Percentiles rank a stretch among this genome's conserved stretches.
Evolutionary conservation across 2,888 invertebrate species (phyloP).

Genomic region (Drosophila pseudotakahashii): DNA sequence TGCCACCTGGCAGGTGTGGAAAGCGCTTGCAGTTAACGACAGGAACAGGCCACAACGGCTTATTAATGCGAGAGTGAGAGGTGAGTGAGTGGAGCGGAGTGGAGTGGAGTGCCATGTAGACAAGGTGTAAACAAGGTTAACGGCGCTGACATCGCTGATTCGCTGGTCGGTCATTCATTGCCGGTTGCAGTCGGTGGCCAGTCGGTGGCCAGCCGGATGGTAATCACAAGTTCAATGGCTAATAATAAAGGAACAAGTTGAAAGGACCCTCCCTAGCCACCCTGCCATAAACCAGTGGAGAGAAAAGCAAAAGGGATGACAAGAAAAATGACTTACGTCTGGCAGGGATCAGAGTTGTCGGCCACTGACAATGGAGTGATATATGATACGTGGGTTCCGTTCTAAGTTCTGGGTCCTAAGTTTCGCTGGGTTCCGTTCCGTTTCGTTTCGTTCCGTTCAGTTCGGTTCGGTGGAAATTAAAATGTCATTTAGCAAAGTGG

Average conservation of each 20-base stretch:
- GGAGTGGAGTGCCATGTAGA: slow-evolving; percentile 53
- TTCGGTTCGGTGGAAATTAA: slow-evolving; percentile 31
- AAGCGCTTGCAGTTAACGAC: slow-evolving; percentile 46
- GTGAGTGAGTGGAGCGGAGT: no score
- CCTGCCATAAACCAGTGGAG: no score
- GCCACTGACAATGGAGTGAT: slow-evolving; percentile 54
- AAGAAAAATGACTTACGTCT: slow-evolving; percentile 61
- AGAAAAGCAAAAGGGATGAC: slow-evolving; percentile 19
- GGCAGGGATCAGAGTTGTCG: slow-evolving; percentile 21
- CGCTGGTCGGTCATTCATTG: slow-evolving; percentile 3
- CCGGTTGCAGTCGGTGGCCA: slow-evolving; percentile 5
- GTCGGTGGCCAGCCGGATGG: slow-evolving; percentile 4
- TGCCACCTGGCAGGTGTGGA: slow-evolving; percentile 53
- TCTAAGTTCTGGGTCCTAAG: no score
- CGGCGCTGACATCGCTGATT: slow-evolving; percentile 31
- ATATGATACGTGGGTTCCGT: slow-evolving; percentile 28
- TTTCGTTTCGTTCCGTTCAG: no score
- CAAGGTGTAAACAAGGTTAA: slow-evolving; percentile 75
- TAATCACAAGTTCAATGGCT: slow-evolving; percentile 47
- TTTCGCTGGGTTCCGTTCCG: no score
- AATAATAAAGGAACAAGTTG: slow-evolving; percentile 29
- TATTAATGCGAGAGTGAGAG: slow-evolving; percentile 54
- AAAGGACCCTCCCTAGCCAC: no score
- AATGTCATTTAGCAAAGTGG: slow-evolving; percentile 60
- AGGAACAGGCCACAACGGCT: slow-evolving; percentile 59